These are phyloP conservation scores for Xylocopa sonorina DNA, from an alignment of 1,140 invertebrate genomes.

Conservation along the genomic window DNA sequence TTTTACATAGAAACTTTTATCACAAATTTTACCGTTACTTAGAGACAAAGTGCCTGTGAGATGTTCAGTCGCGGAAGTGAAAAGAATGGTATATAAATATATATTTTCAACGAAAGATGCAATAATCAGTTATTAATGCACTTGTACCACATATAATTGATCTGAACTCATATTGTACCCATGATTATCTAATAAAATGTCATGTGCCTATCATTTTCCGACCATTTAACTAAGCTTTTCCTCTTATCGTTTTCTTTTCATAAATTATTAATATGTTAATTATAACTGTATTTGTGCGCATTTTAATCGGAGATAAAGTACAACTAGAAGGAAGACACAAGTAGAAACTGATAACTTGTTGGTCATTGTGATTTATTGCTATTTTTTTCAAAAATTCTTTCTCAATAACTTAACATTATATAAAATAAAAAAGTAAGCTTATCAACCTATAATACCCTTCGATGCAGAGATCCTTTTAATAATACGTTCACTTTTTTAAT, in stretches of 20 bases:
- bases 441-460: neutral
- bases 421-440: conserved; percentile 46
- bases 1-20: conserved; percentile 57
- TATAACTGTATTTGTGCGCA: neutral
- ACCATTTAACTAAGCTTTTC: neutral
- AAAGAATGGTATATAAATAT: conserved; percentile 63
- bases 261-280: conserved; percentile 3
- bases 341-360: conserved; percentile 19
- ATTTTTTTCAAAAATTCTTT: conserved; percentile 36
- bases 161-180: conserved; percentile 70
- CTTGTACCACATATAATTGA: conserved; percentile 62
- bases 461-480: neutral
- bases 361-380: conserved; percentile 55
- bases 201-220: conserved; percentile 66
- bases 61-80: conserved; percentile 65
- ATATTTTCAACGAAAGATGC: conserved; percentile 73
- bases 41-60: conserved; percentile 76
- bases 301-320: too few relatives aligned
- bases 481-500: neutral
- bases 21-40: conserved; percentile 67
- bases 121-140: conserved; percentile 71
- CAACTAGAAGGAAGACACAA: too few relatives aligned
- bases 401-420: conserved; percentile 35
- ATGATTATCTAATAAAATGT: conserved; percentile 73
- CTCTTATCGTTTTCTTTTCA: neutral